Base-by-base conservation (phyloP, 2,113 vertebrate species). In the Callipepla californica region DNA sequence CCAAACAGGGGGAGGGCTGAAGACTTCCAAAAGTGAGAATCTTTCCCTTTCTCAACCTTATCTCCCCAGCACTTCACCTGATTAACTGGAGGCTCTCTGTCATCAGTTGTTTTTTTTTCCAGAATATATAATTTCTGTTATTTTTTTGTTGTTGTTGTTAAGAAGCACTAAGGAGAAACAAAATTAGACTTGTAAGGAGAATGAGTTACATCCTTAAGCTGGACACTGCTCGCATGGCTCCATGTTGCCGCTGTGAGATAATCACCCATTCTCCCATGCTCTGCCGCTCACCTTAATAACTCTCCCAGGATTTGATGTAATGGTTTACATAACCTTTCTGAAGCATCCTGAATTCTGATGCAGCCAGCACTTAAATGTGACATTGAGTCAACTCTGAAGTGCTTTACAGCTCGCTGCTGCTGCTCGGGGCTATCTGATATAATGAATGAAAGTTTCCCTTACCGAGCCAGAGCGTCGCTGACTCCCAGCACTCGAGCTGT, bases 191-290 rank as follows among this genome's bases (percentile, higher is more conserved):
- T 92, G 80, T 93, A 82, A 96, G 26, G 74, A 87, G 76, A 66
- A 80, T 65, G 90, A 94, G 73, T 92, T 90, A 80, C 80, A 90
- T 78, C 80, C 65, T 78, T 88, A 76, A 72, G 40, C 65, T 93
- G 89, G 95, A 86, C 74, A 15, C 72, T 48, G 57, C 76, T 93
- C 2, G 18, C 58, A 69, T 80, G 47, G 65, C 87, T 91, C 73
- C 69, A n/a, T 30, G 28, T 58, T 42, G 36, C 68, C 62, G 85
- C 87, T 94, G 80, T 1, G 36, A 93, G 85, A 96, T 93, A 94
- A 95, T 92, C 94, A 94, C 87, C 91, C 91, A 30, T 92, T 91
- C 87, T 90, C 81, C 94, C 82, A 91, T 95, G 94, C 95, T 96
- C 93, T 65, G 81, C 87, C 21, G 68, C 93, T 94, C 87, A 91